Percentiles rank a stretch among this genome's conserved stretches.
These are phyloP conservation scores for Hydrochoerus hydrochaeris DNA, from an alignment of 2,113 vertebrate genomes.

Conservation along the genomic window DNA sequence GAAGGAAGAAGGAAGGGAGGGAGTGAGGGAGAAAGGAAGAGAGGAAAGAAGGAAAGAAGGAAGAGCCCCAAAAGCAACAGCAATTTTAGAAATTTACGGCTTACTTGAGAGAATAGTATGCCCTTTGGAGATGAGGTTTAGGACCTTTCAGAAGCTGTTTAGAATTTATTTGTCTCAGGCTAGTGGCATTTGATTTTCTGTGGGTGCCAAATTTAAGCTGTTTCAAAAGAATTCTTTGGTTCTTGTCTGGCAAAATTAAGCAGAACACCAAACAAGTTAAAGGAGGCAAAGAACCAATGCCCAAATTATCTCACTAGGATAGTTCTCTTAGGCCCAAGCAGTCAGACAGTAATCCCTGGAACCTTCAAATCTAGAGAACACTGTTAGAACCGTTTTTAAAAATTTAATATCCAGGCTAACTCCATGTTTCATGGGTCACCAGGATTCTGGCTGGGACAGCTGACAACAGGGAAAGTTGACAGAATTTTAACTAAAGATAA, in stretches of 20 bases:
- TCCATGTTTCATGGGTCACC: background rate
- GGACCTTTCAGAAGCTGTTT: background rate
- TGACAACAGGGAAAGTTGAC: background rate
- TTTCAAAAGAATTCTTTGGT: background rate
- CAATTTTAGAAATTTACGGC: conserved; percentile 10
- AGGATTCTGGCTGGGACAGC: background rate
- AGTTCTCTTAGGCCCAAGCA: background rate
- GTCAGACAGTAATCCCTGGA: background rate
- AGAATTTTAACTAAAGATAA: background rate
- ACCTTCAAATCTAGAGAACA: background rate
- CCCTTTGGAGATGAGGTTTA: background rate
- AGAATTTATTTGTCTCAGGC: background rate
- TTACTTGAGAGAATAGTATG: background rate
- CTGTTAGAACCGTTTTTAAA: background rate
- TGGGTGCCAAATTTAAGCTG: background rate
- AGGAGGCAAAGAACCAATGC: background rate
- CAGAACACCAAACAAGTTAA: background rate
- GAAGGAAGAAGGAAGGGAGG: too few species aligned
- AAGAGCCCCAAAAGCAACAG: background rate
- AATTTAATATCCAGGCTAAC: background rate
- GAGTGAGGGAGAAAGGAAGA: too few species aligned
- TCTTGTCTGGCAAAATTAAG: background rate
- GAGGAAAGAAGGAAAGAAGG: background rate
- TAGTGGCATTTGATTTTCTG: background rate
- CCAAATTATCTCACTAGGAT: background rate